These are phyloP conservation scores for Cephalopachus bancanus DNA, from an alignment of 2,797 vertebrate species.

Conservation along the genomic window DNA sequence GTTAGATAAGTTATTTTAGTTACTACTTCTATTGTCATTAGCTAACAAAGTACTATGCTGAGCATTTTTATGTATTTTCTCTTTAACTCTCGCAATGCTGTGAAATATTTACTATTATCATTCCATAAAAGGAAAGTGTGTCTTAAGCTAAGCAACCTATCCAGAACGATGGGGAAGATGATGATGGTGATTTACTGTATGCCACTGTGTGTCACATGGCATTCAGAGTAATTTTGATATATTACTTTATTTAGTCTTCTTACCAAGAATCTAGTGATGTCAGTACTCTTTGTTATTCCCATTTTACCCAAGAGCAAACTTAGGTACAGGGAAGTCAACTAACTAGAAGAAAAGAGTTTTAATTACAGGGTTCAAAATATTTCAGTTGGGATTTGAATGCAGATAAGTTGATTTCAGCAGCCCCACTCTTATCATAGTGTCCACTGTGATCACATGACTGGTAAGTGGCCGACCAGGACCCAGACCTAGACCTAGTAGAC, in stretches of 20 bases:
- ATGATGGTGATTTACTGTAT: background rate
- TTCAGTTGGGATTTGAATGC: background rate
- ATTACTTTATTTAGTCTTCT: background rate
- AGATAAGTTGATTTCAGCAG: background rate
- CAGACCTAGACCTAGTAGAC: background rate
- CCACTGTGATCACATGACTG: background rate
- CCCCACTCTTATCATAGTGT: background rate
- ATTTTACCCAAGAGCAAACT: constrained; percentile 5
- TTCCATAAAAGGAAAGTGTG: background rate
- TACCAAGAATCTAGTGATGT: background rate
- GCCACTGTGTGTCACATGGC: background rate
- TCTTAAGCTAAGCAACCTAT: background rate
- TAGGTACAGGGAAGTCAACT: background rate
- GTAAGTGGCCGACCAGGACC: background rate
- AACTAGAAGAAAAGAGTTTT: background rate
- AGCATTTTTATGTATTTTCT: background rate
- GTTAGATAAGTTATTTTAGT: background rate
- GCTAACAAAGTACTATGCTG: background rate
- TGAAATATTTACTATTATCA: background rate
- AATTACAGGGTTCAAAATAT: background rate
- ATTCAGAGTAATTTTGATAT: background rate
- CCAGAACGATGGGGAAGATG: background rate
- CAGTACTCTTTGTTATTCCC: background rate
- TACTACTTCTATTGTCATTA: background rate
- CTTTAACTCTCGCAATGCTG: background rate